Evolutionary conservation across 2,113 vertebrate species (phyloP).

Genomic region (Ceyx cyanopectus): DNA sequence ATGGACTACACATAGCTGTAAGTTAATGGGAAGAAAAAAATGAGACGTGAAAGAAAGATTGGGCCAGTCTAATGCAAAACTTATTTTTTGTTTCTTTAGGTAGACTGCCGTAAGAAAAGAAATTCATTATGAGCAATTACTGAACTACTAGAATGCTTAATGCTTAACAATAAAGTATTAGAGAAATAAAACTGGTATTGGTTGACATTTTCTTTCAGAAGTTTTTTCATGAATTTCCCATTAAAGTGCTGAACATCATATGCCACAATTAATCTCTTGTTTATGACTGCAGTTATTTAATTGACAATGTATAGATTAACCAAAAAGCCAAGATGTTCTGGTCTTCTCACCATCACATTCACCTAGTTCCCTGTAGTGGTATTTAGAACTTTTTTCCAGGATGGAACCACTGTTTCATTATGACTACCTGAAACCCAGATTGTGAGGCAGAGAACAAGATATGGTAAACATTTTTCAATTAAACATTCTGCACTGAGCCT

Average conservation of each 20-base stretch:
- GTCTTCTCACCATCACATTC: background rate
- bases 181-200: background rate
- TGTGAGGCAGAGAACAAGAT: background rate
- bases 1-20: background rate
- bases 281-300: background rate
- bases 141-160: background rate
- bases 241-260: background rate
- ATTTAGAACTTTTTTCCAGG: background rate
- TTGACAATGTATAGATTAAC: background rate
- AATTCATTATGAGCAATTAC: background rate
- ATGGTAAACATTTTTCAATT: background rate
- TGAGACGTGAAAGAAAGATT: background rate
- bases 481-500: background rate
- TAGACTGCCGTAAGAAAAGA: background rate
- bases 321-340: background rate
- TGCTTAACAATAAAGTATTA: background rate
- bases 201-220: background rate
- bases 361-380: background rate
- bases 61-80: background rate
- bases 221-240: background rate
- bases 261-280: background rate
- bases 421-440: background rate
- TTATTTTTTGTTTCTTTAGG: background rate
- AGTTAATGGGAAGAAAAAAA: background rate
- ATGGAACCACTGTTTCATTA: background rate